phyloP scores from a whole-genome alignment of 2,113 vertebrate species.

The Catharus fuscescens region DNA sequence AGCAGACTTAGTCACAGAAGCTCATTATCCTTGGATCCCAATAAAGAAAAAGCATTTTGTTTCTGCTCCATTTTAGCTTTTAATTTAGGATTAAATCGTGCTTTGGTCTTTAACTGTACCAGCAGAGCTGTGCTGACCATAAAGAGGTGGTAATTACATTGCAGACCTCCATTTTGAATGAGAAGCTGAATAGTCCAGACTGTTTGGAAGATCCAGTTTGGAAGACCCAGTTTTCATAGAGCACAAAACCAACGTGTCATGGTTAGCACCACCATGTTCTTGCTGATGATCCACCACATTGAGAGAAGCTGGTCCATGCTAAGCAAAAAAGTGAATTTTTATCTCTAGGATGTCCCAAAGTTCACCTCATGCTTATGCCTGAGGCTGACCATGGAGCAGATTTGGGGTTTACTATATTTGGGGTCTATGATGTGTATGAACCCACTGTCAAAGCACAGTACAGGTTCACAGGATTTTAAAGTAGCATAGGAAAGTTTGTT shows the following conservation, averaged over 20 bases:
- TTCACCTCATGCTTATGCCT: neutral
- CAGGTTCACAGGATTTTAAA: neutral
- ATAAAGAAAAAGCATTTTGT: neutral
- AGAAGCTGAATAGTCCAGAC: neutral
- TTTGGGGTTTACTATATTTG: neutral
- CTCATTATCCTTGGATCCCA: neutral
- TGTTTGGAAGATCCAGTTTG: neutral
- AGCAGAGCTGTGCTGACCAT: neutral
- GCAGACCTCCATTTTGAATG: neutral
- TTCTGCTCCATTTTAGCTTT: neutral
- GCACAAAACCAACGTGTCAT: neutral
- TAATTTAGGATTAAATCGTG: neutral
- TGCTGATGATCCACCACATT: neutral
- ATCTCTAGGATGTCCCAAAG: neutral
- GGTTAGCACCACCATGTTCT: neutral
- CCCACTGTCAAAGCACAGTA: neutral
- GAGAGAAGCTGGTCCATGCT: neutral
- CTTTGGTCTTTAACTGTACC: neutral
- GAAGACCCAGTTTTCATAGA: neutral
- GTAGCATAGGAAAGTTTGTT: neutral
- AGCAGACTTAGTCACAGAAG: neutral
- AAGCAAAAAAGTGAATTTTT: neutral
- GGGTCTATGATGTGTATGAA: neutral
- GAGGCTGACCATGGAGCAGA: neutral
- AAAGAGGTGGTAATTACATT: neutral